phyloP scores from a whole-genome alignment of 2,888 invertebrate species.

The Andrena minutula region DNA sequence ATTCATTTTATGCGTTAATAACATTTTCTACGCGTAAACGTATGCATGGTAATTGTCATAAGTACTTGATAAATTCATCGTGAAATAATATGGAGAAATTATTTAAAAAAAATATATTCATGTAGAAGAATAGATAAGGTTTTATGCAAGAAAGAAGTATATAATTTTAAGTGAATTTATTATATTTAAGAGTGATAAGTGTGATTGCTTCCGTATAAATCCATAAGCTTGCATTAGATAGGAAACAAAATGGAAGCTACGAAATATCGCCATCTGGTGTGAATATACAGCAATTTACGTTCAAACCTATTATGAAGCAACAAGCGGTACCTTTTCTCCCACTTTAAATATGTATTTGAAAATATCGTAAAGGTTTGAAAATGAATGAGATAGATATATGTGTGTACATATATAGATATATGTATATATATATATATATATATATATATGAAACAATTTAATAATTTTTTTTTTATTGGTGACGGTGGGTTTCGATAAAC shows the following conservation, averaged over 20 bases:
- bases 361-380: too few relatives aligned
- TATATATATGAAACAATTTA: constrained; percentile 67
- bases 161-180: not conserved
- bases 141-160: not conserved
- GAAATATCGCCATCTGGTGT: constrained; percentile 9
- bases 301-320: too few relatives aligned
- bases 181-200: not conserved
- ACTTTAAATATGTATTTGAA: too few relatives aligned
- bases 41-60: not conserved
- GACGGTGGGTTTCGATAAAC: constrained; percentile 73
- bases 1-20: not conserved
- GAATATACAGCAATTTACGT: not conserved
- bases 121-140: not conserved
- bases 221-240: not conserved
- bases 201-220: not conserved
- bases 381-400: too few relatives aligned
- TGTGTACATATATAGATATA: too few relatives aligned
- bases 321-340: too few relatives aligned
- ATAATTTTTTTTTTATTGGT: constrained; percentile 72
- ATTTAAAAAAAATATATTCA: too few relatives aligned
- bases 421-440: not conserved
- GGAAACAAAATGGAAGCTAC: not conserved
- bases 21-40: not conserved
- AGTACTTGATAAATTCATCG: not conserved
- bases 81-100: not conserved